Base-by-base conservation (phyloP, 1,140 invertebrate genomes). In the Spodoptera frugiperda region DNA sequence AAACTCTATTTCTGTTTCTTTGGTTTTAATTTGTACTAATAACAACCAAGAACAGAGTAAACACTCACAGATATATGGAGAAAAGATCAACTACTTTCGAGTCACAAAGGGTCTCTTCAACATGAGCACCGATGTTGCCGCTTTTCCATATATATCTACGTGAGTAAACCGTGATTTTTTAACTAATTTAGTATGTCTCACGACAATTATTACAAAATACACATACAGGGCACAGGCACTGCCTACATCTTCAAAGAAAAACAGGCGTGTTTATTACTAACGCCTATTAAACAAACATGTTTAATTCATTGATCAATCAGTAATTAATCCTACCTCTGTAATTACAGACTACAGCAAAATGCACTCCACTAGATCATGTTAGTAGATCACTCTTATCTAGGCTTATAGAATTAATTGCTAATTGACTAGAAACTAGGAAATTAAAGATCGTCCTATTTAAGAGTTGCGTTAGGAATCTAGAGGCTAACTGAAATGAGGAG, bases 301-400 rank as follows among this genome's bases (percentile, higher is more conserved):
- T 10, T 70, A 54, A 75, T 78, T 78, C 53, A 70, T 71, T 74
- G 77, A 76, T 76, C 74, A 72, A 54, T 76, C n/a, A 17, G 57
- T 63, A 79, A 79, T 79, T 76, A 79, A 79, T 65, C 21, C 15
- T 3, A n/a, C 19, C 53, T 54, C 78, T 19, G 48, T 78, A 78
- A 78, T 78, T 78, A 75, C 65, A 55, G 49, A n/a, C 15, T 70
- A 78, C 77, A 78, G 19, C 63, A 57, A 65, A 78, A 54, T 46
- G 77, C 77, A 78, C 77, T 78, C 65, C 54, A 19, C 48, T 14
- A 51, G 54, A 71, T 71, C 76, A 57, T 63, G 48, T 61, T 25
- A 19, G 15, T 49, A 51, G 63, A 67, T 67, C 63, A 67, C 2
- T 48, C 44, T 76, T 76, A 76, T 76, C 74, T 68, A 10, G 15